phyloP scores from a whole-genome alignment of 92 coral and sea anemone species.

The Bergia puertoricense region DNA sequence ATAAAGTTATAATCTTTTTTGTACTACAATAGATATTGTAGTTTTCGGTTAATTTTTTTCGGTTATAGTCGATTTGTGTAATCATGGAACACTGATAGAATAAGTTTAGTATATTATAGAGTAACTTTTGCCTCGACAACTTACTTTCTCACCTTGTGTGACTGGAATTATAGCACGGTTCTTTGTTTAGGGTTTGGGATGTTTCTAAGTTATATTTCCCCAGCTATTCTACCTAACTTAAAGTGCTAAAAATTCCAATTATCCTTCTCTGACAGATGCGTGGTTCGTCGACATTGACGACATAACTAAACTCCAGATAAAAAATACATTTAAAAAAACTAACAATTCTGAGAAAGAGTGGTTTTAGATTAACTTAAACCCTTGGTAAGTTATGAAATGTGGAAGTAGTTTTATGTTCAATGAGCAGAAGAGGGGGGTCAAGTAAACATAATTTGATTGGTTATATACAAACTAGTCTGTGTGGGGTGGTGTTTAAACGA shows the following conservation, averaged over 20 bases:
- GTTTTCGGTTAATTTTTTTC: too few species aligned
- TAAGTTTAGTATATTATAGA: not conserved
- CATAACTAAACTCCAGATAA: not conserved
- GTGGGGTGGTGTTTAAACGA: not conserved
- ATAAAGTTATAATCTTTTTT: not conserved
- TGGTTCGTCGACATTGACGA: not conserved
- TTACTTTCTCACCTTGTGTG: not conserved
- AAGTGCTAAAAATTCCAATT: not conserved
- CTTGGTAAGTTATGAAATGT: not conserved
- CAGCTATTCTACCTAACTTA: not conserved
- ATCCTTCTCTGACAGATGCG: not conserved
- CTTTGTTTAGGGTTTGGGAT: not conserved
- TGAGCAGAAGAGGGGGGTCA: too few species aligned
- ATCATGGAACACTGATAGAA: not conserved
- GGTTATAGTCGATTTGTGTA: not conserved
- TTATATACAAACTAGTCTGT: not conserved
- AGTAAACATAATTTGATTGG: too few species aligned
- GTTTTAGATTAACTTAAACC: conserved; percentile 11
- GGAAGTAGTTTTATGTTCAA: too few species aligned
- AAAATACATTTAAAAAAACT: not conserved
- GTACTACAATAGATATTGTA: too few species aligned
- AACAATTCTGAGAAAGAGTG: conserved; percentile 19
- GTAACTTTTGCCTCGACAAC: too few species aligned
- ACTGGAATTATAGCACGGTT: not conserved
- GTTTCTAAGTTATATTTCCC: not conserved